Base-by-base conservation (phyloP, 2,113 vertebrate genomes). In the Hippolais icterina region DNA sequence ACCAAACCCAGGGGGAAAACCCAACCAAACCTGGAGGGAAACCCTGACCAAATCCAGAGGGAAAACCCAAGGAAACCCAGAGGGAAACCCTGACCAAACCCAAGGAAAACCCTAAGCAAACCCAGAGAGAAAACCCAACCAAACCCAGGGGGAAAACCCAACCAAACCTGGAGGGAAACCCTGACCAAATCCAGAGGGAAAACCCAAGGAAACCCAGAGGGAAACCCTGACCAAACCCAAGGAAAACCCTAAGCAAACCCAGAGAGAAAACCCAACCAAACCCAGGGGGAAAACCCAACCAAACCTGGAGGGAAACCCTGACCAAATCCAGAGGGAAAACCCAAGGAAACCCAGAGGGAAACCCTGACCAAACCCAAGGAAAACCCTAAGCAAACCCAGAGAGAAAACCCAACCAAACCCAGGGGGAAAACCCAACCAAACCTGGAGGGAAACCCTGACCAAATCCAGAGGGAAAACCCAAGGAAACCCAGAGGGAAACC, bases 41-140 rank as follows among this genome's bases (percentile, higher is more conserved):
- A 37, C 3, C 12, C 37, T 8, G 10, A 4, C 2, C 12, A n/a
- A 13, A 47, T 1, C 3, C 37, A 42, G 9, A 54, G 23, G 3
- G 6, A 20, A 54, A 54, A 8, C 0, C 31, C 53, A 3, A 1
- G 5, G 10, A 33, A 42, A 19, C 11, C 16, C 24, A 27, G 16
- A 60, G 10, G 1, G 3, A 61, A 41, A 6, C 6, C 1, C 29
- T 20, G 10, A 15, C 12, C 27, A 42, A 44, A 42, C 4, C 15
- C 29, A 25, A 25, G 52, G 3, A 5, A 54, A 41, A 70, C 7
- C 0, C n/a, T 12, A 5, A 15, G 2, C 6, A 27, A 35, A 66
- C 6, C 39, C 61, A 31, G 14, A 42, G 41, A 2, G 14, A 23
- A 42, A 64, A 1, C 1, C 6, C 10, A 15, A 12, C 10, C 11